A percentile compares a stretch with the other conserved stretches of the same genome.
These are phyloP conservation scores for Ectemnius lituratus DNA, from an alignment of 2,888 invertebrate species.

Conservation along the genomic window DNA sequence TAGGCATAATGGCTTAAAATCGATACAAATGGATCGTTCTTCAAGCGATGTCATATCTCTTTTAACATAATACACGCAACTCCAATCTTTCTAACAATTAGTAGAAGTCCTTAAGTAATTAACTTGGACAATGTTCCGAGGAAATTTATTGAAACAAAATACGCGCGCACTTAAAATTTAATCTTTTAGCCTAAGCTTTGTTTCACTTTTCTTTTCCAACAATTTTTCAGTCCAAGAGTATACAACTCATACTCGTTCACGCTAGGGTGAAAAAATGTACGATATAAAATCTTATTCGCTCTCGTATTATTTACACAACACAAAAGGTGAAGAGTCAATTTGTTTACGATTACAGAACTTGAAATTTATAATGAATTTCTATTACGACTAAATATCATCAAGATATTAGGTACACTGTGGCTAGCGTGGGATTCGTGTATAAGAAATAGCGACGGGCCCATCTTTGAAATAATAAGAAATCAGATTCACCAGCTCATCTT, in stretches of 20 bases:
- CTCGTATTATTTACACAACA: conserved; percentile 47
- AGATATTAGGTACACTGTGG: conserved; percentile 51
- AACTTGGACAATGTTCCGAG: conserved; percentile 1
- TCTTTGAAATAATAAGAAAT: conserved; percentile 48
- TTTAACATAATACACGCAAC: conserved; percentile 37
- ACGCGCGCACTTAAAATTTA: conserved; percentile 8
- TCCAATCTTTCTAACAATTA: conserved; percentile 25
- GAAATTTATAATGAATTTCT: conserved; percentile 47
- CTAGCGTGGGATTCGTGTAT: conserved; percentile 59
- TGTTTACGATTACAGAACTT: conserved; percentile 44
- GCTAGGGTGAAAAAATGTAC: conserved; percentile 33
- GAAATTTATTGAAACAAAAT: conserved; percentile 12
- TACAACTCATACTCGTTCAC: conserved; percentile 8
- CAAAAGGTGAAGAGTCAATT: conserved; percentile 41
- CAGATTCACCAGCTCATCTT: conserved; percentile 41
- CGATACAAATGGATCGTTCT: conserved; percentile 37
- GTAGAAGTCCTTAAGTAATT: conserved; percentile 17
- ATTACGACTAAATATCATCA: conserved; percentile 50
- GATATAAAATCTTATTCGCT: conserved; percentile 40
- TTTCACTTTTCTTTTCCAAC: conserved; percentile 1
- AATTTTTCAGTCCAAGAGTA: conserved; percentile 14
- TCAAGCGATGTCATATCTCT: conserved; percentile 36
- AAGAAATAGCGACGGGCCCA: conserved; percentile 33
- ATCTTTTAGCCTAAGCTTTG: neutral
- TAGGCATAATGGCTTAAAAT: conserved; percentile 50